phyloP scores from a whole-genome alignment of 2,797 vertebrate species.

The Enteromius trimaculatus region DNA sequence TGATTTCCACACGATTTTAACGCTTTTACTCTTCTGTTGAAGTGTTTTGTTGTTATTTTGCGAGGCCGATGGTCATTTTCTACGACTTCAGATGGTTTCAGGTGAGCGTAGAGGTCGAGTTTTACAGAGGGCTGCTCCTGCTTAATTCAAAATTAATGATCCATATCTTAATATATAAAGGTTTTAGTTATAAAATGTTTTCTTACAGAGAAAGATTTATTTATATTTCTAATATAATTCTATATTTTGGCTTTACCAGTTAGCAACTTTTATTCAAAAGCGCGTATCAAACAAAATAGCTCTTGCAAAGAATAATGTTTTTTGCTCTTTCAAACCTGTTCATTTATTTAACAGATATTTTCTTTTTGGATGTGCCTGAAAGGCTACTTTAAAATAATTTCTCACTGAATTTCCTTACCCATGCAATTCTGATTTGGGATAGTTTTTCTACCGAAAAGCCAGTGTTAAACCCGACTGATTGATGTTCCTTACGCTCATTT shows the following conservation, averaged over 20 bases:
- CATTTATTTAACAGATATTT: slow-evolving; percentile 25
- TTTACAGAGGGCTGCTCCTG: slow-evolving; percentile 47
- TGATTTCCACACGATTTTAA: slow-evolving; percentile 59
- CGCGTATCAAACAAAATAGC: slow-evolving; percentile 39
- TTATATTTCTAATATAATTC: slow-evolving; percentile 75
- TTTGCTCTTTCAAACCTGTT: slow-evolving; percentile 31
- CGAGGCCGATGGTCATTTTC: neutral
- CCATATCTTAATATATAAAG: slow-evolving; percentile 60
- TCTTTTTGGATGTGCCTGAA: slow-evolving; percentile 31
- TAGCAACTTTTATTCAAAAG: slow-evolving; percentile 60
- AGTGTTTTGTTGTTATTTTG: slow-evolving; percentile 50
- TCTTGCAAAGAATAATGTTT: slow-evolving; percentile 16
- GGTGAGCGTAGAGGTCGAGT: neutral
- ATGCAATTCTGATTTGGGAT: neutral
- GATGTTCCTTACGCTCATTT: slow-evolving; percentile 20
- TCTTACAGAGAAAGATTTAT: slow-evolving; percentile 66
- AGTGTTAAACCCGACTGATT: slow-evolving; percentile 6
- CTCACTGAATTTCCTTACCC: neutral
- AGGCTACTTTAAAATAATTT: neutral
- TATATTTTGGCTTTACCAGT: slow-evolving; percentile 70
- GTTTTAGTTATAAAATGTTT: slow-evolving; percentile 41
- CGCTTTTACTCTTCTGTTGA: slow-evolving; percentile 57
- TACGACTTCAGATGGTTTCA: neutral
- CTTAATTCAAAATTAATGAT: slow-evolving; percentile 66
- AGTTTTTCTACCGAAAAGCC: neutral